phyloP scores from a whole-genome alignment of 1,140 invertebrate genomes.

The Danaus plexippus region DNA sequence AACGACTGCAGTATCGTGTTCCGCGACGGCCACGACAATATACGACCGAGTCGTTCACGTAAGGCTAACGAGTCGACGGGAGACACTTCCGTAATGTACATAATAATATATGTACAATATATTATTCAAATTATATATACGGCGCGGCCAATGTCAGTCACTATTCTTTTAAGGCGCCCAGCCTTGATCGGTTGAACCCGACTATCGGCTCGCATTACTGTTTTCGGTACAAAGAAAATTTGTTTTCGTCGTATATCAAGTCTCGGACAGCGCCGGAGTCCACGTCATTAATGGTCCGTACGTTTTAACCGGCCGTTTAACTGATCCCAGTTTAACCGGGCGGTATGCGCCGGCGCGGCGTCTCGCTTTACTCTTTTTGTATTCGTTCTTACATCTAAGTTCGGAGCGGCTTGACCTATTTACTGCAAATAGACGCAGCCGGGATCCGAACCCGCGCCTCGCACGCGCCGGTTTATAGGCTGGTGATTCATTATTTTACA shows the following conservation, averaged over 20 bases:
- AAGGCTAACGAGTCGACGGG: constrained; percentile 57
- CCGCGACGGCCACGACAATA: constrained; percentile 17
- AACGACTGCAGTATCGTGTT: constrained; percentile 4
- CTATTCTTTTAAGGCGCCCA: constrained; percentile 46
- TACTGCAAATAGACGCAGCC: constrained; percentile 62
- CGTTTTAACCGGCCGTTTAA: neutral
- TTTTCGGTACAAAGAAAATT: constrained; percentile 11
- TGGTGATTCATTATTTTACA: neutral
- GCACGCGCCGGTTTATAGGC: constrained; percentile 37
- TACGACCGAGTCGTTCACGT: constrained; percentile 32
- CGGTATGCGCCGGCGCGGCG: constrained; percentile 15
- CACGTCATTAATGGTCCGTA: no score
- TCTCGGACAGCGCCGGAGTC: no score
- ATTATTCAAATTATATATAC: constrained; percentile 53
- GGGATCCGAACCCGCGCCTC: constrained; percentile 35
- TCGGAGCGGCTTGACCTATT: constrained; percentile 64
- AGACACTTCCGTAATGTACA: constrained; percentile 54
- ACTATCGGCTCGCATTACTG: constrained; percentile 10
- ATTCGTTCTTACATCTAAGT: constrained; percentile 67
- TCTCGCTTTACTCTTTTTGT: constrained; percentile 66
- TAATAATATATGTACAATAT: constrained; percentile 47
- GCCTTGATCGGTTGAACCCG: constrained; percentile 38
- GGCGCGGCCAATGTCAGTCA: constrained; percentile 49
- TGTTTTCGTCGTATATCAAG: constrained; percentile 4
- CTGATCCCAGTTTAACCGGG: constrained; percentile 24